Base-by-base conservation (phyloP, 2,113 vertebrate species). In the Scalopus aquaticus region DNA sequence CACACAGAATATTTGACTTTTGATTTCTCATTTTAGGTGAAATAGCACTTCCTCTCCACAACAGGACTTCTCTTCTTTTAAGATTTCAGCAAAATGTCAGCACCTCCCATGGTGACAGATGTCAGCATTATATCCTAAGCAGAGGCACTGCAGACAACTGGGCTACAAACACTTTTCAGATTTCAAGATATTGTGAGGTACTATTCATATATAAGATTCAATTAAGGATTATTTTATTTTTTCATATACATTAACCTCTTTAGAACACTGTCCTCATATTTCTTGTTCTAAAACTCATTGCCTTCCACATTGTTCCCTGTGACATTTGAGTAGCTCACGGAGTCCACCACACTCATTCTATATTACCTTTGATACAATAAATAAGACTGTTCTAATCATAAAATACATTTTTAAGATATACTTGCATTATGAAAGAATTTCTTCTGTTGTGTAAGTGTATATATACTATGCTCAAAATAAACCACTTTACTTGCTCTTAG, bases 1-100 rank as follows among this genome's bases (percentile, higher is more conserved):
- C 26, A 77, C 77, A 73, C 5, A 62, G 32, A 26, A 37, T 51
- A 89, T 69, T 89, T 90, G 60, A 80, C 35, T 91, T 82, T 22
- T 58, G 32, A 73, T 77, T 80, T 69, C 39, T 91, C 60, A 64
- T 70, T 79, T 84, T 94, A 1, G 0, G 30, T 82, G 35, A 42
- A 93, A 83, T 42, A 80, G 6, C 51, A 67, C 84, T 94, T 97
- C 73, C 37, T 54, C 22, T 44, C 5, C 83, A 67, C 39, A 88
- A 64, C 64, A 91, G 70, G 70, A 56, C 30, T 64, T 30, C 13
- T 72, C 44, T 69, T 84, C 69, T 58, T 16, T n/a, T 16, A 83
- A 86, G 13, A 3, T 81, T 95, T 89, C 76, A 93, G 70, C 58
- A 92, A 94, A 97, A 96, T 90, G 76, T 91, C 83, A 96, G n/a